Conservation (phyloP, 2,888 invertebrate genomes). For the Hermodice carunculata region DNA sequence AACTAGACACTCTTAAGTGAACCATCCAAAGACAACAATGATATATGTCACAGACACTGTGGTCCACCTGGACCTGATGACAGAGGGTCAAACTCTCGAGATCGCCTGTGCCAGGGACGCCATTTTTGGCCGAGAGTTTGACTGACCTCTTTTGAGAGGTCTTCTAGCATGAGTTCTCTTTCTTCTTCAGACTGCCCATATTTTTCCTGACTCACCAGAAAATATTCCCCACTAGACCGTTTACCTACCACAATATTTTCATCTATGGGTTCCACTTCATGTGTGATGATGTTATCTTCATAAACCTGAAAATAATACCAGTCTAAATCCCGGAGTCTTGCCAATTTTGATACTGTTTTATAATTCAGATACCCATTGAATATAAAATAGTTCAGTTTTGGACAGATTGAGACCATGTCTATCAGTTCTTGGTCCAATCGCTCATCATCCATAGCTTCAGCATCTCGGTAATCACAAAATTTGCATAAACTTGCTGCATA, state of each 20-base stretch:
- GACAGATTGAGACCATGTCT: conserved; percentile 40
- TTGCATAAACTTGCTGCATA: conserved; percentile 43
- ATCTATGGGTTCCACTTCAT: conserved; percentile 19
- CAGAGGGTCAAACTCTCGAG: no score
- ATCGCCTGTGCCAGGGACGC: conserved; percentile 8
- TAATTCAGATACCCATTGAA: conserved; percentile 46
- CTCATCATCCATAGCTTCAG: conserved; percentile 38
- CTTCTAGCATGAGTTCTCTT: conserved; percentile 16
- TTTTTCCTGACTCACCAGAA: conserved; percentile 36
- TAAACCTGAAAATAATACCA: conserved; percentile 49
- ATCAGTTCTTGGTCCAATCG: no score
- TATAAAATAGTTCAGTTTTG: conserved; percentile 43
- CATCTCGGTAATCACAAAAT: conserved; percentile 48
- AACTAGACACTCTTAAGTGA: no score
- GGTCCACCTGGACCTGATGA: no score
- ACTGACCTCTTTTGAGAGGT: conserved; percentile 7
- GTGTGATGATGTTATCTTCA: conserved; percentile 39
- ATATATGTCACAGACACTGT: no score
- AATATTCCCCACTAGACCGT: conserved; percentile 39
- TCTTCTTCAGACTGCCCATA: conserved; percentile 37
- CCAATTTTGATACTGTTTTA: conserved; percentile 43
- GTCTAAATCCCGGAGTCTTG: conserved; percentile 32
- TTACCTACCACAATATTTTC: conserved; percentile 48
- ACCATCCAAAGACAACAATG: no score
- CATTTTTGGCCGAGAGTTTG: conserved; percentile 17